phyloP scores from a whole-genome alignment of 2,113 vertebrate genomes.

The Dromiciops gliroides region DNA sequence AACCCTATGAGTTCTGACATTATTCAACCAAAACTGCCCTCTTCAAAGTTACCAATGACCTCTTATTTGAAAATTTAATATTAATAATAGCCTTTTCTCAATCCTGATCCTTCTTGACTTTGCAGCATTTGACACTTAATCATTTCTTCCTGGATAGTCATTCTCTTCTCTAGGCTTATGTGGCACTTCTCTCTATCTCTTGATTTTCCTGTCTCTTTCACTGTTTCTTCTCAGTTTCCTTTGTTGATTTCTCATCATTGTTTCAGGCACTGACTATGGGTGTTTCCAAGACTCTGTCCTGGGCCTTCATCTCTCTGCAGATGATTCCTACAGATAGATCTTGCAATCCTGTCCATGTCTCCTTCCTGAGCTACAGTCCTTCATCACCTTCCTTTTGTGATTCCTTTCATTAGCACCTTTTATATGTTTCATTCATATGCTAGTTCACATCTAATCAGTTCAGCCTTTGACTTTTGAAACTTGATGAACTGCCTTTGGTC shows the following conservation, averaged over 20 bases:
- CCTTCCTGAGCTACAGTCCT: not conserved
- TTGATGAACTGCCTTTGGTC: slow-evolving; percentile 43
- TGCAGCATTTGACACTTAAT: not conserved
- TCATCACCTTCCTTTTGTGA: slow-evolving; percentile 50
- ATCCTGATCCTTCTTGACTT: not conserved
- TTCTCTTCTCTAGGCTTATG: not conserved
- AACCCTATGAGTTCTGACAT: not conserved
- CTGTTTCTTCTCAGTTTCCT: not conserved
- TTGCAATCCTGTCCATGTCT: not conserved
- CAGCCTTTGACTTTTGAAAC: slow-evolving; percentile 39
- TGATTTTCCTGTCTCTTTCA: not conserved
- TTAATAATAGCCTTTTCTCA: too few relatives aligned
- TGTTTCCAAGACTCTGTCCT: not conserved
- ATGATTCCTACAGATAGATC: not conserved
- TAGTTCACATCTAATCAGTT: slow-evolving; percentile 63
- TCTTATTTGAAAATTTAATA: too few relatives aligned
- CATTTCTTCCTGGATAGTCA: not conserved
- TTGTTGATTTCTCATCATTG: not conserved
- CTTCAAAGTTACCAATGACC: not conserved
- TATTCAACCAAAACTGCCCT: not conserved
- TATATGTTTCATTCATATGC: slow-evolving; percentile 67
- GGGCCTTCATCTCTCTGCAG: too few relatives aligned
- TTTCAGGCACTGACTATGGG: not conserved
- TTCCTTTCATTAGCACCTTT: slow-evolving; percentile 65
- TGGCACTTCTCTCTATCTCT: not conserved